Evolutionary conservation across 2,888 invertebrate species (phyloP).

Genomic region (Hyppa rectilinea): DNA sequence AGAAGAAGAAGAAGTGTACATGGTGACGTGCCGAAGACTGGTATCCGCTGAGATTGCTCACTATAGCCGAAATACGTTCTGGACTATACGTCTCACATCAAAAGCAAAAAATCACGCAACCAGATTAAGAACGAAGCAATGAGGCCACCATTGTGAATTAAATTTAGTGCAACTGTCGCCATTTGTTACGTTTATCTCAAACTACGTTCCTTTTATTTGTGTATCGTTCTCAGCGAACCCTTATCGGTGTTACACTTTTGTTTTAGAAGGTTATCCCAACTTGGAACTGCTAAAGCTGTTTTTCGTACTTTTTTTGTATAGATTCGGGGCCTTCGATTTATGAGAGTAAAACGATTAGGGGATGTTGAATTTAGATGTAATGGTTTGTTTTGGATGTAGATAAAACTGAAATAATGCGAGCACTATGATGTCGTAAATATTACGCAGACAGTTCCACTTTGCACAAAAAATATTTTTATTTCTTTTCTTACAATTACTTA

Average conservation of each 20-base stretch:
- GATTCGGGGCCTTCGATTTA: conserved; percentile 32
- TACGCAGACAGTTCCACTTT: not conserved
- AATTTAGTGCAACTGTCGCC: conserved; percentile 59
- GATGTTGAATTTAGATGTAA: conserved; percentile 14
- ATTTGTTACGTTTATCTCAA: conserved; percentile 55
- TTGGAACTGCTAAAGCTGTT: conserved; percentile 42
- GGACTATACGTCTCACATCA: no score
- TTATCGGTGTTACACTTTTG: conserved; percentile 68
- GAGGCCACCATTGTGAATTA: conserved; percentile 42
- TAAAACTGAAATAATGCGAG: conserved; percentile 6
- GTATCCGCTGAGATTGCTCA: no score
- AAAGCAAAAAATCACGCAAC: not conserved
- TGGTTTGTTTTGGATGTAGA: conserved; percentile 15
- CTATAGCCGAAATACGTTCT: no score
- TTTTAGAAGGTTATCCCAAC: conserved; percentile 52
- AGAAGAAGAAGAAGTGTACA: no score
- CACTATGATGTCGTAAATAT: not conserved
- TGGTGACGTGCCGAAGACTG: no score
- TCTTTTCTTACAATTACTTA: no score
- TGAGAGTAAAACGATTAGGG: conserved; percentile 16
- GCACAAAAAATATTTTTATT: not conserved
- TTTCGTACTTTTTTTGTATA: conserved; percentile 52
- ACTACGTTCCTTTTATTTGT: conserved; percentile 62
- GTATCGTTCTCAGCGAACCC: conserved; percentile 63
- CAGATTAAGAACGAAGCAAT: not conserved